phyloP scores from a whole-genome alignment of 1,140 invertebrate species.

The Rhyzopertha dominica region DNA sequence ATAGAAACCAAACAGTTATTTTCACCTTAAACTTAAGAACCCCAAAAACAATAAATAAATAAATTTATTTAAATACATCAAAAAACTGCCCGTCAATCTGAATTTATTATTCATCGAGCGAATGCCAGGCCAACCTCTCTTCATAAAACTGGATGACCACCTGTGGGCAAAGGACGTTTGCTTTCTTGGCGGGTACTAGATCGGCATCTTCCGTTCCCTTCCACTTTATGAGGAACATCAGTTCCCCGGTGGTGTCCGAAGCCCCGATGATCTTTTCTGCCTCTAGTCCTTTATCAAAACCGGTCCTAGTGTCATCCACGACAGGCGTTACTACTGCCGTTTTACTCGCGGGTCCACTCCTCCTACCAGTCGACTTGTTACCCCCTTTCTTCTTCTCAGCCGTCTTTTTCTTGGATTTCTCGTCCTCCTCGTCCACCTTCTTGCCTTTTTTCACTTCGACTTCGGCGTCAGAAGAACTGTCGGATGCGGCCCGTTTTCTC shows the following conservation, averaged over 20 bases:
- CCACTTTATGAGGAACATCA: constrained; percentile 99
- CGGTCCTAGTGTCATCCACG: constrained; percentile 44
- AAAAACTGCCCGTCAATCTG: too few species aligned
- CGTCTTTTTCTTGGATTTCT: constrained; percentile 16
- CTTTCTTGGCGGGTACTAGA: constrained; percentile 83
- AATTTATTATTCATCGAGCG: constrained; percentile 50
- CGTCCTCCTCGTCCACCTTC: constrained; percentile 29
- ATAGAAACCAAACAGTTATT: too few species aligned
- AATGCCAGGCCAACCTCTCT: constrained; percentile 91
- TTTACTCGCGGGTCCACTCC: too few species aligned
- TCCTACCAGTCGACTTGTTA: constrained; percentile 61
- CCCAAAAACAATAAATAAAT: too few species aligned
- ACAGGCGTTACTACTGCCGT: constrained; percentile 18
- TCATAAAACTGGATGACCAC: constrained; percentile 96
- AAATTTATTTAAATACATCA: too few species aligned
- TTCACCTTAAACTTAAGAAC: too few species aligned
- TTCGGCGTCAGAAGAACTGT: constrained; percentile 25
- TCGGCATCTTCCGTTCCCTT: constrained; percentile 94
- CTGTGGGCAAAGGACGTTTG: constrained; percentile 89
- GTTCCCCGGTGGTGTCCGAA: constrained; percentile 88
- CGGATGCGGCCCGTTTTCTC: not conserved
- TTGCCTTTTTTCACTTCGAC: constrained; percentile 30
- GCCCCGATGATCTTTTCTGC: constrained; percentile 94
- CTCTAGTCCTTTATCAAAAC: constrained; percentile 86
- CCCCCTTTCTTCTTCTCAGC: constrained; percentile 46